Conservation (phyloP, 2,113 vertebrate species). For the Spea multiplicata region DNA sequence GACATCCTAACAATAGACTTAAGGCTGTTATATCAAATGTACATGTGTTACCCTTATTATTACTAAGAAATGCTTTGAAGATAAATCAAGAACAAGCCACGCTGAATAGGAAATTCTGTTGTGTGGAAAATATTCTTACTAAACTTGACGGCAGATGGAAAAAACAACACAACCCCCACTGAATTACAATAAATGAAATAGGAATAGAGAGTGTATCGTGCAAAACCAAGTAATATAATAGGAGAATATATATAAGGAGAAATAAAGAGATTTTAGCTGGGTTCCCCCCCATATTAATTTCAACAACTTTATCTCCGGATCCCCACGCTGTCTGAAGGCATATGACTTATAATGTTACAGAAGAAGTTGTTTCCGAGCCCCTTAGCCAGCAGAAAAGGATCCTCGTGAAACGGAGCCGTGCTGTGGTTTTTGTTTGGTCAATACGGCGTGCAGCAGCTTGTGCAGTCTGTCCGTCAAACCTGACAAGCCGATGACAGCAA, state of each 20-base stretch:
- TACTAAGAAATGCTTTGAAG: too few relatives aligned
- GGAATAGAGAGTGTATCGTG: too few relatives aligned
- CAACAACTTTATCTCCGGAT: slow-evolving; percentile 23
- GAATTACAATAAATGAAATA: too few relatives aligned
- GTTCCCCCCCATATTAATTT: slow-evolving; percentile 22
- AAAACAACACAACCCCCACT: neutral
- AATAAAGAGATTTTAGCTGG: neutral
- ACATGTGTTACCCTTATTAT: too few relatives aligned
- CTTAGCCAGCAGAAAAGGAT: slow-evolving; percentile 48
- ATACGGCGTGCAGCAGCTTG: slow-evolving; percentile 43
- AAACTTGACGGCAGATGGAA: too few relatives aligned
- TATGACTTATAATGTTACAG: slow-evolving; percentile 34
- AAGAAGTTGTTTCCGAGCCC: slow-evolving; percentile 32
- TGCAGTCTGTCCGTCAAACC: slow-evolving; percentile 53
- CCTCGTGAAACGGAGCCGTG: slow-evolving; percentile 28
- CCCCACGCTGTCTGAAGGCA: slow-evolving; percentile 22
- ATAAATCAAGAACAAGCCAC: too few relatives aligned
- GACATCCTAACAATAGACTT: too few relatives aligned
- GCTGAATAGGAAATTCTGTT: too few relatives aligned
- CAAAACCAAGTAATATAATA: too few relatives aligned
- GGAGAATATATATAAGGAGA: too few relatives aligned
- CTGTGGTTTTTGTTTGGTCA: slow-evolving; percentile 48
- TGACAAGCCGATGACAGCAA: slow-evolving; percentile 53
- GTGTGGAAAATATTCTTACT: too few relatives aligned
- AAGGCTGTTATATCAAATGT: too few relatives aligned